Base-by-base conservation (phyloP, 2,888 invertebrate species). In the Lasioglossum figueresi region DNA sequence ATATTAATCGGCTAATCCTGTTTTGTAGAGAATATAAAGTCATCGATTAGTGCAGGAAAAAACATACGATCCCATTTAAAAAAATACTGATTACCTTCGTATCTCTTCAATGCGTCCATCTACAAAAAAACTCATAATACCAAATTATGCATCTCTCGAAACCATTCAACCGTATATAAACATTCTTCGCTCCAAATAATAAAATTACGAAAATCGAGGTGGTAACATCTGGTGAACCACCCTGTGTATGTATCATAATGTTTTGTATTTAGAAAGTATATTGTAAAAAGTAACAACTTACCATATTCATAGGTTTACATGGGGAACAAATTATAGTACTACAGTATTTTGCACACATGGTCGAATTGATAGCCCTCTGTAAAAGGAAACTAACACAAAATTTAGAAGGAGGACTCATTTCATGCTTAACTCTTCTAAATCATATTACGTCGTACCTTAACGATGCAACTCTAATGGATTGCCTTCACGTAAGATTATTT, bases 331-430 rank as follows among this genome's bases (percentile, higher is more conserved):
- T 99, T 84, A 97, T 99, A 92, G 96, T 98, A 88, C 96, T 98
- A 90, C 99, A 99, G 95, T 99, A 99, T 95, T 95, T 99, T 87
- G 98, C 98, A 0, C 98, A 98, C 93, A 97, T 98, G 95, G 97
- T 97, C 48, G 99, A 99, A 93, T 94, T 99, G 85, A 97, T 98
- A 74, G 97, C 97, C 2, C 96, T 98, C 27, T 98, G 98, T 90
- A 97, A 97, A 85, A 96, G 97, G 85, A 97, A 98, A 87, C 95
- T 99, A 88, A 98, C 98, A 0, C 95, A 96, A 4, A 98, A 98
- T 93, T 96, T 99, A 75, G 99, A 99, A 96, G 98, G 98, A 31
- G 98, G 98, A 5, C 96, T 98, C 10, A 97, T 99, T 63, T 98
- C 98, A 0, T 97, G 98, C 81, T 95, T 99, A 86, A 97, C 98